phyloP scores from a whole-genome alignment of 2,113 vertebrate genomes.

The Poicephalus gulielmi region DNA sequence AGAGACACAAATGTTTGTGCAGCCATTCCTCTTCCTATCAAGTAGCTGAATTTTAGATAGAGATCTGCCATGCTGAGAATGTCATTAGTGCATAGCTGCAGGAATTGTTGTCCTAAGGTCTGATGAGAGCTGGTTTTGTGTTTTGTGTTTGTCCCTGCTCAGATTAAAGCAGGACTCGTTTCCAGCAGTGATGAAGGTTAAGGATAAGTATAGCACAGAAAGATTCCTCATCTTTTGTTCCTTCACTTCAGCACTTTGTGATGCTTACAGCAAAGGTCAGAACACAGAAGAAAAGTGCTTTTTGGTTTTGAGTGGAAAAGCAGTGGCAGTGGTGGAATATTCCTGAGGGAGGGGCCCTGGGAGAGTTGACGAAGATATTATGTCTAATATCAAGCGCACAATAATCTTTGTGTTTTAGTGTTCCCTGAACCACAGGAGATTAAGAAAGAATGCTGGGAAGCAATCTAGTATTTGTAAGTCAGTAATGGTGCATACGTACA shows the following conservation, averaged over 20 bases:
- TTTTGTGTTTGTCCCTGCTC: constrained; percentile 34
- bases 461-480: neutral
- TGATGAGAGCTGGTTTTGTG: constrained; percentile 35
- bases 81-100: constrained; percentile 15
- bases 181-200: constrained; percentile 25
- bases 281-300: neutral
- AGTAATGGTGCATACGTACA: neutral
- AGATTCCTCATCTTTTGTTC: constrained; percentile 14
- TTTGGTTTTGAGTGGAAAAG: neutral
- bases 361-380: neutral
- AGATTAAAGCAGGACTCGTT: neutral
- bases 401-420: constrained; percentile 8
- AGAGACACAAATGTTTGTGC: neutral
- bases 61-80: neutral
- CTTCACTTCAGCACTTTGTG: neutral
- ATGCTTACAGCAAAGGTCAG: neutral
- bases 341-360: neutral
- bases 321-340: neutral
- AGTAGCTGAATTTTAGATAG: neutral
- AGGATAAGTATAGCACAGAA: constrained; percentile 15
- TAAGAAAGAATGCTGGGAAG: neutral
- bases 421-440: neutral
- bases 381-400: neutral
- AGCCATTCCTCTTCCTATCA: neutral
- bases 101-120: constrained; percentile 52